A percentile compares a stretch with the other conserved stretches of the same genome.
Conservation (phyloP, 2,797 vertebrate species). For the Rhynchonycteris naso region DNA sequence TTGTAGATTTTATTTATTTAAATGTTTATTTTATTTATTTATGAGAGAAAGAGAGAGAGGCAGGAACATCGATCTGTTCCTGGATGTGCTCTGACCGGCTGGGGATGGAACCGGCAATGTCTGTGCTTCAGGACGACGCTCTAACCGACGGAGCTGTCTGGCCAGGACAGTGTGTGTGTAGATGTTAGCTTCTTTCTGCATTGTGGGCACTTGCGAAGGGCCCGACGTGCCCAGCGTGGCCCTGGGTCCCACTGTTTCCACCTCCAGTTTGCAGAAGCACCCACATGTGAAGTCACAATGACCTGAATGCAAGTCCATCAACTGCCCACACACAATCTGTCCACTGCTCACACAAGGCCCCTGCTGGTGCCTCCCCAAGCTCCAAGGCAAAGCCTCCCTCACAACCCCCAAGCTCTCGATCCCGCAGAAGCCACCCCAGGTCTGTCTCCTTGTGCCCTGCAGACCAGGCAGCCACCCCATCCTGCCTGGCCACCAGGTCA, state of each 20-base stretch:
- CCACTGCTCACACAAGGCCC: not conserved
- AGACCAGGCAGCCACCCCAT: not conserved
- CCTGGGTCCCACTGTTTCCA: accelerated
- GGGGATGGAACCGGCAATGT: too few relatives aligned
- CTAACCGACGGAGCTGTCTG: too few relatives aligned
- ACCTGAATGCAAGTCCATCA: accelerated
- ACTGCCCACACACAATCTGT: accelerated
- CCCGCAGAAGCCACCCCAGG: not conserved
- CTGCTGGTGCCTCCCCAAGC: not conserved
- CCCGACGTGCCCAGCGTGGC: accelerated
- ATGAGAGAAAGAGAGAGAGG: too few relatives aligned
- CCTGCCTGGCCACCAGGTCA: not conserved
- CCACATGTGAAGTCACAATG: accelerated
- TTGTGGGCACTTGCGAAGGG: not conserved
- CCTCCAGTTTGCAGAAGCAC: accelerated
- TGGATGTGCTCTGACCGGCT: too few relatives aligned
- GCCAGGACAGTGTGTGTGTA: too few relatives aligned
- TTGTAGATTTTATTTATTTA: not conserved
- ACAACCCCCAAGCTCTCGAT: accelerated
- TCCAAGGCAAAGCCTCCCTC: not conserved
- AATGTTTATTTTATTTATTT: not conserved
- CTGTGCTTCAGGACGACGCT: too few relatives aligned
- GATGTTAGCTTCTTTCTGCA: not conserved
- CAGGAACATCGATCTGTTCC: too few relatives aligned
- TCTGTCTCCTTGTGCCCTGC: not conserved